These are phyloP conservation scores for Brachypodius melanocephalos DNA, from an alignment of 2,113 vertebrate species.

Conservation along the genomic window DNA sequence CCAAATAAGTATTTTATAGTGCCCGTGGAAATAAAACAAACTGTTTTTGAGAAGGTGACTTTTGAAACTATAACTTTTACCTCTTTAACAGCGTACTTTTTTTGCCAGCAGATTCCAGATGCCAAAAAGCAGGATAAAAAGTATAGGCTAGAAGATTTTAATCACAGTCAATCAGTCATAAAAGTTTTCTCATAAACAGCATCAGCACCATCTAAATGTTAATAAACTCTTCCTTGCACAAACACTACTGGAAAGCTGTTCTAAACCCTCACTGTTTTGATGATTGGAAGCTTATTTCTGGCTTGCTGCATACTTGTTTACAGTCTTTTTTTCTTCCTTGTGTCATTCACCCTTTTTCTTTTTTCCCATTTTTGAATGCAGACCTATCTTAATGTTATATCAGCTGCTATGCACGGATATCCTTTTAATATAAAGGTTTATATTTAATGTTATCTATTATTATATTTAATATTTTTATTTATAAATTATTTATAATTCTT, in stretches of 20 bases:
- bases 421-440: not conserved
- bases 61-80: not conserved
- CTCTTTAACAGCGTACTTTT: not conserved
- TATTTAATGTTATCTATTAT: not conserved
- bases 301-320: not conserved
- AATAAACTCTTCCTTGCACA: not conserved
- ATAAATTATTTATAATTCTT: not conserved
- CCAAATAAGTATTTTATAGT: not conserved
- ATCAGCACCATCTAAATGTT: not conserved
- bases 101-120: not conserved
- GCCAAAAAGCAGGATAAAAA: not conserved
- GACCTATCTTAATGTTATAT: not conserved
- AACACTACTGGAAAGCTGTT: not conserved
- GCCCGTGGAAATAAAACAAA: not conserved
- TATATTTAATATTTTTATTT: not conserved
- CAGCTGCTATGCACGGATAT: not conserved
- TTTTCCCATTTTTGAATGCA: not conserved
- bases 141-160: not conserved
- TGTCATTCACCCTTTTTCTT: not conserved
- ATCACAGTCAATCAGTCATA: not conserved
- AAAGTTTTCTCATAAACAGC: not conserved
- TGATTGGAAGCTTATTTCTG: not conserved
- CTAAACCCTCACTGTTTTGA: not conserved
- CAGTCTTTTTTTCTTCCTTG: accelerated
- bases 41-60: not conserved